A percentile compares a stretch with the other conserved stretches of the same genome.
phyloP scores from a whole-genome alignment of 1,140 invertebrate genomes.

The Andrena cerasifolii region DNA sequence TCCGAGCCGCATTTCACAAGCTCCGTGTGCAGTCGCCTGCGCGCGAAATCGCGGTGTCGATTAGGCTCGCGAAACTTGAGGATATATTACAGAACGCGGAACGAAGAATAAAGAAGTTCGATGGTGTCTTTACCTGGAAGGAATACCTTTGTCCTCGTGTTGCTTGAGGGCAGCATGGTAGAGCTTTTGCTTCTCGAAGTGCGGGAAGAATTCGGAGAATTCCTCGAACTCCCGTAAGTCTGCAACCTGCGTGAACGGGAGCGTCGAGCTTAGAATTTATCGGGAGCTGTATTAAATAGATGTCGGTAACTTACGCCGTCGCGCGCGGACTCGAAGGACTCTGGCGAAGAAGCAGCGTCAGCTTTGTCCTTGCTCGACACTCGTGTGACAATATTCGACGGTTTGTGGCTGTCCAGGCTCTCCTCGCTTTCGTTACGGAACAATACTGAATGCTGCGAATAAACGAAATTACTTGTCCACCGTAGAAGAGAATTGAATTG shows the following conservation, averaged over 20 bases:
- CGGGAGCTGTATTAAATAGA: neutral
- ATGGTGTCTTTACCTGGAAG: slow-evolving; percentile 84
- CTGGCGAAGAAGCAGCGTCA: slow-evolving; percentile 88
- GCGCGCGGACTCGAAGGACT: slow-evolving; percentile 97
- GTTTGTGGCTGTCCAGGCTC: slow-evolving; percentile 80
- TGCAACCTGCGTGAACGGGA: slow-evolving; percentile 87
- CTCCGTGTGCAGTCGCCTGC: slow-evolving; percentile 90
- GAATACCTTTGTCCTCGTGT: slow-evolving; percentile 89
- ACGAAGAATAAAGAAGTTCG: neutral
- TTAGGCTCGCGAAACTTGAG: too few species aligned
- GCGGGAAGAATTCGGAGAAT: slow-evolving; percentile 88
- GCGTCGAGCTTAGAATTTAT: neutral
- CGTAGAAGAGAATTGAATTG: too few species aligned
- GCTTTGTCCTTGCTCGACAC: slow-evolving; percentile 77
- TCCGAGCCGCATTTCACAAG: slow-evolving; percentile 94
- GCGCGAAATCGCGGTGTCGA: too few species aligned
- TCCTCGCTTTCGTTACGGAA: slow-evolving; percentile 89
- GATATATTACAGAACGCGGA: too few species aligned
- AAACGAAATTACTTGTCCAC: slow-evolving; percentile 15
- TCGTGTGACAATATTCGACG: slow-evolving; percentile 73
- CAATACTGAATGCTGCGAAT: slow-evolving; percentile 90
- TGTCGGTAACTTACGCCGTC: slow-evolving; percentile 87
- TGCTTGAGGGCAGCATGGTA: slow-evolving; percentile 92
- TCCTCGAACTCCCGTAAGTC: slow-evolving; percentile 95
- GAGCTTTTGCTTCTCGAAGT: slow-evolving; percentile 89